Percentiles rank a stretch among this genome's conserved stretches.
These are phyloP conservation scores for Papilio gigon DNA, from an alignment of 2,888 invertebrate species.

Conservation along the genomic window DNA sequence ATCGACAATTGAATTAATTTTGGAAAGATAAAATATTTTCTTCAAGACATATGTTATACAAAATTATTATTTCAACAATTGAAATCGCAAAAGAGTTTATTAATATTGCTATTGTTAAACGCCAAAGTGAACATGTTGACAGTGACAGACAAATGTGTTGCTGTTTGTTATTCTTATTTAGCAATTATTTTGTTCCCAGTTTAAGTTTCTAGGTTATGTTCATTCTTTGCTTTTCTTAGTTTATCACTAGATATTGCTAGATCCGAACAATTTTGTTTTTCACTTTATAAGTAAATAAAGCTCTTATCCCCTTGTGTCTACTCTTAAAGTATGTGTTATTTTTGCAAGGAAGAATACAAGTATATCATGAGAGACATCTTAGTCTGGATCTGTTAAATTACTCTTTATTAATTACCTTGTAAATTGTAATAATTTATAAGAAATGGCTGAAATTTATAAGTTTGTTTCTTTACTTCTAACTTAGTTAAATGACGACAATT, in stretches of 20 bases:
- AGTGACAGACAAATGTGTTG: background rate
- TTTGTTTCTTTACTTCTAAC: conserved; percentile 11
- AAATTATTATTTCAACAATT: too few relatives aligned
- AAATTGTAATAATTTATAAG: background rate
- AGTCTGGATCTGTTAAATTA: background rate
- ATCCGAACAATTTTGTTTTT: background rate
- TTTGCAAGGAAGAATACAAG: background rate
- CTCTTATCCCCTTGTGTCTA: background rate
- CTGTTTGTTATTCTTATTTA: background rate
- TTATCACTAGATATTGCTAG: background rate
- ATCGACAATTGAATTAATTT: too few relatives aligned
- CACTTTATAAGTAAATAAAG: background rate
- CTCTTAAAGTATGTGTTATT: background rate
- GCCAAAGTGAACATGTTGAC: too few relatives aligned
- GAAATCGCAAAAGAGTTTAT: too few relatives aligned
- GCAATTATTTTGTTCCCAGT: too few relatives aligned
- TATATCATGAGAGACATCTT: background rate
- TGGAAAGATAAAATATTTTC: too few relatives aligned
- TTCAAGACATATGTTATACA: too few relatives aligned
- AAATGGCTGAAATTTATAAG: conserved; percentile 40
- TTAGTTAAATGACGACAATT: conserved; percentile 6
- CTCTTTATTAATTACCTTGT: background rate
- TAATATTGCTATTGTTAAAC: too few relatives aligned
- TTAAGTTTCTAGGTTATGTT: background rate
- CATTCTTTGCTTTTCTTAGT: background rate